Evolutionary conservation across 2,797 vertebrate species (phyloP).

Genomic region (Anniella stebbinsi): DNA sequence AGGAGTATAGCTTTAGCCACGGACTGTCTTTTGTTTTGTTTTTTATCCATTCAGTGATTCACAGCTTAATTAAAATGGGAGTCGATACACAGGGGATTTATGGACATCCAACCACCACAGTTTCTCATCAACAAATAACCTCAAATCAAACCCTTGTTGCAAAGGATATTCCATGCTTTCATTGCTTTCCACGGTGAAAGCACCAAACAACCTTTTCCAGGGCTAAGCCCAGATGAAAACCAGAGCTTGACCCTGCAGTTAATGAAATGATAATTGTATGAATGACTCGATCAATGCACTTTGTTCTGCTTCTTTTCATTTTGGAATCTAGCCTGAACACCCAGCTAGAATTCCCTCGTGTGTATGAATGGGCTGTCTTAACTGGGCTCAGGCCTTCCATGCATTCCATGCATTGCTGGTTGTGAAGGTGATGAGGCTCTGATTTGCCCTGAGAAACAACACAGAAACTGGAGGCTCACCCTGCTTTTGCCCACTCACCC

Average conservation of each 20-base stretch:
- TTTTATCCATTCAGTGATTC: neutral
- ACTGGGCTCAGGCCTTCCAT: neutral
- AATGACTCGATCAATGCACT: slow-evolving; percentile 1
- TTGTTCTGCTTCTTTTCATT: neutral
- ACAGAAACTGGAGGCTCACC: neutral
- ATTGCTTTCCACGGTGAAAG: neutral
- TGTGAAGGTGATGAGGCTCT: no score
- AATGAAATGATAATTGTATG: slow-evolving; percentile 5
- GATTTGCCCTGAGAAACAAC: no score
- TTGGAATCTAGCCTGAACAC: neutral
- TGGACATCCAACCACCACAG: neutral
- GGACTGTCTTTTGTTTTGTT: neutral
- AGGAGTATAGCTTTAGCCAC: no score
- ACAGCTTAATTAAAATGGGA: neutral
- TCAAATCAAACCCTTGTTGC: neutral
- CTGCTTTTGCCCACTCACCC: fast-evolving
- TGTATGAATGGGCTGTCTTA: neutral
- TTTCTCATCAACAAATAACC: neutral
- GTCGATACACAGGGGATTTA: neutral
- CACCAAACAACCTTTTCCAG: neutral
- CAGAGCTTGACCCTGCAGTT: neutral
- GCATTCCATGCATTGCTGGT: no score
- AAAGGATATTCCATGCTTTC: neutral
- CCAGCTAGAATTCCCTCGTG: neutral
- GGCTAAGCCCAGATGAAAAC: neutral